phyloP scores from a whole-genome alignment of 1,140 invertebrate species.

The Cherax destructor region DNA sequence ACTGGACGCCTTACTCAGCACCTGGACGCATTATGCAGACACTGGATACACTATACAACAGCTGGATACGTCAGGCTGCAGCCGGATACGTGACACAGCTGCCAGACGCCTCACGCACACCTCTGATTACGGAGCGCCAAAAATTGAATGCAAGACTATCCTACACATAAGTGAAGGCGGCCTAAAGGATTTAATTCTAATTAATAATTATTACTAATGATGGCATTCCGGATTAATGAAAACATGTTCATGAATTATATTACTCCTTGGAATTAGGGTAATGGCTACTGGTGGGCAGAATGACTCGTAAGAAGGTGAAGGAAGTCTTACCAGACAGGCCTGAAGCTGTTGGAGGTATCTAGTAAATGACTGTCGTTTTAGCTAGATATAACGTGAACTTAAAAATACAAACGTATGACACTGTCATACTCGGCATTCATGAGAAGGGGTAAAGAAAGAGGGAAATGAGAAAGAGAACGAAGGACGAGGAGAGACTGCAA shows the following conservation, averaged over 20 bases:
- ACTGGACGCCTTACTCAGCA: no score
- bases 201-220: conserved; percentile 21
- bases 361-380: no score
- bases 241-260: neutral
- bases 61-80: no score
- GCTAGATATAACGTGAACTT: neutral
- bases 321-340: neutral
- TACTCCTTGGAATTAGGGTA: conserved; percentile 11
- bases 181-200: conserved; percentile 29
- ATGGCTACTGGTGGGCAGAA: neutral
- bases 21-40: no score
- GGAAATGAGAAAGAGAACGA: no score
- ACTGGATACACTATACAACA: no score
- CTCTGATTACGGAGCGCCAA: no score
- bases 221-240: neutral
- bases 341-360: no score
- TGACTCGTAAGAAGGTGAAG: neutral
- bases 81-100: no score
- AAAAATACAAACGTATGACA: neutral
- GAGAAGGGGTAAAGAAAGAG: neutral
- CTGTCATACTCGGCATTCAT: no score
- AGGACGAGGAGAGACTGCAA: no score
- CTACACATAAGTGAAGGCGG: neutral
- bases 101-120: no score
- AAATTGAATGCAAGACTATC: neutral